Evolutionary conservation across 2,113 vertebrate species (phyloP).

Genomic region (Oreotrochilus melanogaster): DNA sequence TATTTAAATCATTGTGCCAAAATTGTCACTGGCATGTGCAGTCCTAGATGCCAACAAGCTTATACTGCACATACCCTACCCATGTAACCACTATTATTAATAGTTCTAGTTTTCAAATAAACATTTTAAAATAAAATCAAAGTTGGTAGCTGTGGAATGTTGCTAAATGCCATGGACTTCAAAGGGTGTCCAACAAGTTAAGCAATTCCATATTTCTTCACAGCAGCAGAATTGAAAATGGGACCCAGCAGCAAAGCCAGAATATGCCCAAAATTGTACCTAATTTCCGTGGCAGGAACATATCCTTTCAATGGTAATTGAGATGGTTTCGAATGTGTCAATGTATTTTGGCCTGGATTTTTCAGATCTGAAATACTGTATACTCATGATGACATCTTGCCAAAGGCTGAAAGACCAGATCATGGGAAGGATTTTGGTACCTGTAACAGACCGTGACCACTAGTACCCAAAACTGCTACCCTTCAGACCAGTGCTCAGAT

Average conservation of each 20-base stretch:
- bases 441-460: not conserved
- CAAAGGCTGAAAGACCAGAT: not conserved
- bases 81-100: not conserved
- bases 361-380: not conserved
- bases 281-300: not conserved
- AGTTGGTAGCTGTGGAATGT: not conserved
- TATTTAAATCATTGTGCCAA: not conserved
- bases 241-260: not conserved
- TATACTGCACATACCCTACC: not conserved
- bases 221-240: not conserved
- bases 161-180: not conserved
- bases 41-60: not conserved
- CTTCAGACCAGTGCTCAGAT: not conserved
- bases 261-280: not conserved
- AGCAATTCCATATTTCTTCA: not conserved
- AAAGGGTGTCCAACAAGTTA: not conserved
- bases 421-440: not conserved
- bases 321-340: not conserved
- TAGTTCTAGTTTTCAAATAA: not conserved
- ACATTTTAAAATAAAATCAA: not conserved
- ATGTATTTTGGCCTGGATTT: not conserved
- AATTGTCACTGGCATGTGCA: not conserved
- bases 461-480: not conserved
- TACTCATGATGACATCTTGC: not conserved
- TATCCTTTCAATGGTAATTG: not conserved